Percentiles rank a stretch among this genome's conserved stretches.
phyloP scores from a whole-genome alignment of 2,888 invertebrate genomes.

The Diadegma fenestrale region DNA sequence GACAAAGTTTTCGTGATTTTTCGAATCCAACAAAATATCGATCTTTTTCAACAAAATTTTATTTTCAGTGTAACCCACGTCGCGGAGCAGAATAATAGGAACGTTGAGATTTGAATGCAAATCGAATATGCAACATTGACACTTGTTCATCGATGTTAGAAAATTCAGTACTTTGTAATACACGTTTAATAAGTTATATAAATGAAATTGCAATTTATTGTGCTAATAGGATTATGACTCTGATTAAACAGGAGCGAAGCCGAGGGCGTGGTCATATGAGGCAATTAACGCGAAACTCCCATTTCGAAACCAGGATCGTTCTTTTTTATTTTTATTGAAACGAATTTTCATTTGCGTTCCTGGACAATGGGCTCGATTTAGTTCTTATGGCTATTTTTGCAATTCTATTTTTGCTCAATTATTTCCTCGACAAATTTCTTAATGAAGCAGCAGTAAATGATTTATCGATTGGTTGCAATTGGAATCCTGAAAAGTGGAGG shows the following conservation, averaged over 20 bases:
- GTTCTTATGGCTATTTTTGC: neutral
- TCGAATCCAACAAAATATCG: no score
- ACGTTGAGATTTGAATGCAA: neutral
- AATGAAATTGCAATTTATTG: conserved; percentile 1
- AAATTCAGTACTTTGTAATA: neutral
- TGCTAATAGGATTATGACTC: neutral
- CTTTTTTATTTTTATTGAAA: neutral
- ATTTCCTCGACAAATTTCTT: neutral
- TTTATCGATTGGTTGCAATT: neutral
- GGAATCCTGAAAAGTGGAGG: neutral
- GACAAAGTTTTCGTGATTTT: no score
- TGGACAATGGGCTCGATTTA: neutral
- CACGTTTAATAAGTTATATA: neutral
- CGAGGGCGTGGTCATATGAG: neutral
- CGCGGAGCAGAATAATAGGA: neutral
- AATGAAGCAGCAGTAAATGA: neutral
- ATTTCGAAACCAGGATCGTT: neutral
- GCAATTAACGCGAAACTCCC: neutral
- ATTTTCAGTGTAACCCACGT: no score
- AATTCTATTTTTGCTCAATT: no score
- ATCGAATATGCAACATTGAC: neutral
- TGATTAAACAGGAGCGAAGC: neutral
- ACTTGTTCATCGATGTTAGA: neutral
- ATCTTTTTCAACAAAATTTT: no score
- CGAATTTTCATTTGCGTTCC: neutral